phyloP scores from a whole-genome alignment of 1,140 invertebrate genomes.

The Zophobas morio region DNA sequence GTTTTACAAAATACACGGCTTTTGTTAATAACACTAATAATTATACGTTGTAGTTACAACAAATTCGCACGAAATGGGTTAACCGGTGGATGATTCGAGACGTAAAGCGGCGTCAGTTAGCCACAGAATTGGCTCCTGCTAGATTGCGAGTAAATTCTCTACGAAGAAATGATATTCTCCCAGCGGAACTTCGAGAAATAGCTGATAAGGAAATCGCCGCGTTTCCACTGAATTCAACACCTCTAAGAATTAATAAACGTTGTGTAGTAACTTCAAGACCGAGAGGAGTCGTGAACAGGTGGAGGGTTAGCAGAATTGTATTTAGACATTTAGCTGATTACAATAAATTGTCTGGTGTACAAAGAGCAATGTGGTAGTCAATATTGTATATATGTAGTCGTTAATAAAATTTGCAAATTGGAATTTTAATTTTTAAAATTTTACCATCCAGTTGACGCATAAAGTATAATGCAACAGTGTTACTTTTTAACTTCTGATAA shows the following conservation, averaged over 20 bases:
- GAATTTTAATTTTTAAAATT: neutral
- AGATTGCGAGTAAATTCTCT: slow-evolving; percentile 83
- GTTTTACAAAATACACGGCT: neutral
- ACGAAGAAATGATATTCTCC: slow-evolving; percentile 86
- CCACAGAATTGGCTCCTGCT: slow-evolving; percentile 79
- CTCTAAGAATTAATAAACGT: slow-evolving; percentile 76
- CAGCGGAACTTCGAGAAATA: slow-evolving; percentile 81
- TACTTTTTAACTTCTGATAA: too few relatives aligned
- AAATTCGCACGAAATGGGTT: slow-evolving; percentile 80
- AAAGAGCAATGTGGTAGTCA: slow-evolving; percentile 87
- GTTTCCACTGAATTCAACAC: slow-evolving; percentile 82
- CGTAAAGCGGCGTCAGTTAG: slow-evolving; percentile 81
- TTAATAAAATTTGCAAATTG: too few relatives aligned
- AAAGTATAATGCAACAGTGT: too few relatives aligned
- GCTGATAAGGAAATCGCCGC: slow-evolving; percentile 82
- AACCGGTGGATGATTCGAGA: slow-evolving; percentile 87
- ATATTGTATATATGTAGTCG: neutral
- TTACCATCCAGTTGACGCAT: neutral
- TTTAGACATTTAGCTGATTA: slow-evolving; percentile 92
- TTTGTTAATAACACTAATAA: slow-evolving; percentile 6
- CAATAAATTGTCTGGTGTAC: slow-evolving; percentile 89
- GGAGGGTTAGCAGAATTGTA: slow-evolving; percentile 89
- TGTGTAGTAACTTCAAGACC: slow-evolving; percentile 86
- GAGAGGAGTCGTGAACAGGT: slow-evolving; percentile 80
- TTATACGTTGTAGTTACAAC: slow-evolving; percentile 71